phyloP scores from a whole-genome alignment of 1,140 invertebrate genomes.

The Nylanderia fulva region DNA sequence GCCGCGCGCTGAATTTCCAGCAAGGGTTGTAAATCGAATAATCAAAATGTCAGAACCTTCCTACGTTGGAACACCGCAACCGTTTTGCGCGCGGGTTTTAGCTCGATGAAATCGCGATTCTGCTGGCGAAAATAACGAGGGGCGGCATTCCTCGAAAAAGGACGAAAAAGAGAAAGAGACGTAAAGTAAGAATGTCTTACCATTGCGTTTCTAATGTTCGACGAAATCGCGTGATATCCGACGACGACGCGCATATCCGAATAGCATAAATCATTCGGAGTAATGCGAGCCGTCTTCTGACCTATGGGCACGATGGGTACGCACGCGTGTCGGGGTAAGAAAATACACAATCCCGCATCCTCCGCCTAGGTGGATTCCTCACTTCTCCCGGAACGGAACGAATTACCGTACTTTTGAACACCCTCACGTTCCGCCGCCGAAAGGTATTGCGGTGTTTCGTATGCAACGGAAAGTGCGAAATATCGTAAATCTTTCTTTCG shows the following conservation, averaged over 20 bases:
- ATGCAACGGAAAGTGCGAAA: constrained; percentile 57
- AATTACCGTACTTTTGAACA: constrained; percentile 43
- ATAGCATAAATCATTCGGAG: constrained; percentile 50
- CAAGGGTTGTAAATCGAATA: constrained; percentile 76
- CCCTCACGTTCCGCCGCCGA: constrained; percentile 44
- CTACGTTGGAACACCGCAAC: constrained; percentile 67
- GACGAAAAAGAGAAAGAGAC: not conserved
- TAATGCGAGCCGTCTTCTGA: constrained; percentile 60
- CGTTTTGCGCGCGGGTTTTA: constrained; percentile 68
- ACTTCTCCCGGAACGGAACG: constrained; percentile 22
- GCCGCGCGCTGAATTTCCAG: constrained; percentile 72
- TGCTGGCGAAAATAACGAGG: constrained; percentile 35
- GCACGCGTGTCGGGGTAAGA: constrained; percentile 35
- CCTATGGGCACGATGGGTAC: constrained; percentile 31
- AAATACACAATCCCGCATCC: constrained; percentile 43
- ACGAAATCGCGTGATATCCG: constrained; percentile 31
- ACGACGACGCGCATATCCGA: constrained; percentile 54
- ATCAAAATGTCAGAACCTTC: constrained; percentile 75
- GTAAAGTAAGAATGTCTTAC: constrained; percentile 22
- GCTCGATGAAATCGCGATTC: constrained; percentile 66
- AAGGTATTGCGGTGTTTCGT: constrained; percentile 54
- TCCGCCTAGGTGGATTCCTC: constrained; percentile 35
- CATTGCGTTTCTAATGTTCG: constrained; percentile 18
- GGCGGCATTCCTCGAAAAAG: not conserved
- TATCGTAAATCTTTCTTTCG: constrained; percentile 68